These are phyloP conservation scores for Rhabditophanes sp. DNA, from an alignment of 2,888 invertebrate genomes.

Conservation along the genomic window DNA sequence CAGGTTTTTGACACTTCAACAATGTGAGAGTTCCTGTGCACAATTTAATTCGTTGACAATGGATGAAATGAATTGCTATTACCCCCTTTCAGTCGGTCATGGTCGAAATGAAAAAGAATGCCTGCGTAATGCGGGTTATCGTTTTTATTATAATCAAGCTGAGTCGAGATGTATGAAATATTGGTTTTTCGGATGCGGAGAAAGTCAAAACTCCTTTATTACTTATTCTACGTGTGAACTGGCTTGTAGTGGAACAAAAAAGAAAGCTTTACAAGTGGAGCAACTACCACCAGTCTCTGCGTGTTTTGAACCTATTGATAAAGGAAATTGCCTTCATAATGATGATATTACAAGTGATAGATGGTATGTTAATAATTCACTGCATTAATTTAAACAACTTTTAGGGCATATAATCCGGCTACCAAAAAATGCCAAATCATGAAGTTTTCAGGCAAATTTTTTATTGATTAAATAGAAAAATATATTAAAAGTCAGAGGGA, in stretches of 20 bases:
- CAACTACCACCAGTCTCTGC: slow-evolving; percentile 9
- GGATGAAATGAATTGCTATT: slow-evolving; percentile 26
- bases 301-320: slow-evolving; percentile 21
- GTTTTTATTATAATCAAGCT: slow-evolving; percentile 28
- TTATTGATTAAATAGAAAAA: slow-evolving; percentile 1
- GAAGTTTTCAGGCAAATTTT: slow-evolving; percentile 4
- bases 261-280: slow-evolving; percentile 2
- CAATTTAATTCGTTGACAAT: slow-evolving; percentile 11
- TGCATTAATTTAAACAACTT: slow-evolving; percentile 2
- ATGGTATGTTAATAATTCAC: slow-evolving; percentile 12
- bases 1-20: slow-evolving; percentile 30
- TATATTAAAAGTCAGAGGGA: no score
- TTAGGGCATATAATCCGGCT: slow-evolving; percentile 3
- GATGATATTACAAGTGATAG: slow-evolving; percentile 11
- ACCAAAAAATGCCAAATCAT: slow-evolving; percentile 14
- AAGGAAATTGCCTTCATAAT: slow-evolving; percentile 14
- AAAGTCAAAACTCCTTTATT: slow-evolving; percentile 29
- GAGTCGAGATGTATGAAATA: slow-evolving; percentile 23
- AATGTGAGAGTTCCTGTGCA: slow-evolving; percentile 19
- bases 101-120: slow-evolving; percentile 25
- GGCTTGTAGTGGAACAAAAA: slow-evolving; percentile 5
- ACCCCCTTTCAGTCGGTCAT: slow-evolving; percentile 31
- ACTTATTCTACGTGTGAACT: slow-evolving; percentile 14
- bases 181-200: slow-evolving; percentile 39
- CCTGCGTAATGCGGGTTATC: slow-evolving; percentile 24